Conservation (phyloP, 2,113 vertebrate genomes). For the Xenopus tropicalis region UCB_Xtro_10.0 CM004443.2:131417501-131418000, state of each 20-base stretch:
- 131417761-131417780: conserved; percentile 85
- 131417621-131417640: conserved; percentile 86
- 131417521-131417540: conserved; percentile 74
- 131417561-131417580: conserved; percentile 91
- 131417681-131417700: conserved; percentile 82
- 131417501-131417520: no score
- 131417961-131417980: no score
- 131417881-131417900: no score
- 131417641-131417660: conserved; percentile 69
- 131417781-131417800: conserved; percentile 72
- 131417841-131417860: no score
- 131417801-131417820: neutral
- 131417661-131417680: conserved; percentile 70
- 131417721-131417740: conserved; percentile 95
- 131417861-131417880: no score
- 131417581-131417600: conserved; percentile 88
- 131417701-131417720: conserved; percentile 82
- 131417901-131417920: no score
- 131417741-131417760: conserved; percentile 91
- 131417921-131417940: no score
- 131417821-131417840: neutral
- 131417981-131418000: no score
- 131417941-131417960: no score
- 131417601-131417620: conserved; percentile 95
- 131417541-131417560: conserved; percentile 97